Evolutionary conservation across 1,140 invertebrate genomes (phyloP).

Genomic region (Sitophilus oryzae): DNA sequence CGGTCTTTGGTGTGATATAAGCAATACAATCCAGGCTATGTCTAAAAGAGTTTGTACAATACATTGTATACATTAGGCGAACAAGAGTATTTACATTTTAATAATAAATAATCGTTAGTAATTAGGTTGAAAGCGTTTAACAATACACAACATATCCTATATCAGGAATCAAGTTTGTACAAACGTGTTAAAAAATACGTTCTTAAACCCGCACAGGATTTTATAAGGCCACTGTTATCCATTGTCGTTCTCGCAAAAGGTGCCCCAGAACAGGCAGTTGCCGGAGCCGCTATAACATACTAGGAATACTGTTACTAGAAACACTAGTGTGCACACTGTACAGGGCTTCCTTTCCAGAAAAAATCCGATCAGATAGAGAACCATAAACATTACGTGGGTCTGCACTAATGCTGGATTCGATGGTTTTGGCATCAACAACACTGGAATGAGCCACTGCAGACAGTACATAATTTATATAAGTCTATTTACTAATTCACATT

Average conservation of each 20-base stretch:
- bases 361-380: conserved; percentile 86
- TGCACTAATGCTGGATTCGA: conserved; percentile 89
- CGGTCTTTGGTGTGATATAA: background rate
- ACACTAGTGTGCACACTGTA: conserved; percentile 91
- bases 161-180: background rate
- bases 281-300: conserved; percentile 94
- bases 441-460: conserved; percentile 95
- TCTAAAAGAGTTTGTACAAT: no score
- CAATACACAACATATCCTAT: background rate
- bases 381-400: conserved; percentile 96
- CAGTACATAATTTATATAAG: conserved; percentile 77
- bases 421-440: conserved; percentile 94
- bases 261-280: conserved; percentile 88
- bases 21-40: background rate
- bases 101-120: background rate
- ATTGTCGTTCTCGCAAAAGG: conserved; percentile 67
- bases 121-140: background rate
- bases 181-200: no score
- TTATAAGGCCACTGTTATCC: conserved; percentile 28
- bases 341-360: conserved; percentile 95
- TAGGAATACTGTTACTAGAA: conserved; percentile 84
- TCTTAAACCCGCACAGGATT: background rate
- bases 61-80: background rate
- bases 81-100: background rate
- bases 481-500: background rate